Base-by-base conservation (phyloP, 1,140 invertebrate genomes). In the Trichonephila inaurata region DNA sequence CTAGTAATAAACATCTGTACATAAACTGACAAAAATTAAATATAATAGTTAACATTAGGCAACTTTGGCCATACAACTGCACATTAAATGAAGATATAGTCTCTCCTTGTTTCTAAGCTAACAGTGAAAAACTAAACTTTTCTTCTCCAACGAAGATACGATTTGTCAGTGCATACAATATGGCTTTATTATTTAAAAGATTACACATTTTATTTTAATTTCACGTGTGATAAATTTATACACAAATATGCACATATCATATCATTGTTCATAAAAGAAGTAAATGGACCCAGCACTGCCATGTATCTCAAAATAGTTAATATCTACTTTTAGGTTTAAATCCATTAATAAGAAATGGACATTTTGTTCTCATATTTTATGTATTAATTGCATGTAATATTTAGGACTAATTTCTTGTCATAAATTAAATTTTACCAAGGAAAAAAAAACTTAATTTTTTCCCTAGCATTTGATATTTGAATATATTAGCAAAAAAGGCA, bases 1-100 rank as follows among this genome's bases (percentile, higher is more conserved):
- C 85, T 93, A 93, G 58, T 88, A 62, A 64, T 87, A 88, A 93
- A 93, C 83, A 88, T 82, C 86, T 89, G 86, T 93, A 93, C 92
- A 93, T 93, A 89, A 93, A 88, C 33, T 88, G 44, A 28, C 21
- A 87, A 64, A 44, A 89, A 87, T 88, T 60, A 88, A 93, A 81
- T n/a, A n/a, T 24, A 88, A 88, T 88, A 69, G 24, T 62, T 40
- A 93, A 88, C 83, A 88, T 24, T 8, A 92, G 33, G 51, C 28
- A 85, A 62, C 33, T 58, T 33, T 93, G 92, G 62, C 64, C 51
- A 81, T 40, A 93, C 7, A 61, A 93, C 51, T 77, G 69, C 66
- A 82, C 51, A 58, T 62, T 88, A 18, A 64, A 64, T 77, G 60
- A 44, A 62, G 28, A 77, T 87, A 86, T 66, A 87, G 18, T 72